phyloP scores from a whole-genome alignment of 2,113 vertebrate species.

The Peromyscus californicus region DNA sequence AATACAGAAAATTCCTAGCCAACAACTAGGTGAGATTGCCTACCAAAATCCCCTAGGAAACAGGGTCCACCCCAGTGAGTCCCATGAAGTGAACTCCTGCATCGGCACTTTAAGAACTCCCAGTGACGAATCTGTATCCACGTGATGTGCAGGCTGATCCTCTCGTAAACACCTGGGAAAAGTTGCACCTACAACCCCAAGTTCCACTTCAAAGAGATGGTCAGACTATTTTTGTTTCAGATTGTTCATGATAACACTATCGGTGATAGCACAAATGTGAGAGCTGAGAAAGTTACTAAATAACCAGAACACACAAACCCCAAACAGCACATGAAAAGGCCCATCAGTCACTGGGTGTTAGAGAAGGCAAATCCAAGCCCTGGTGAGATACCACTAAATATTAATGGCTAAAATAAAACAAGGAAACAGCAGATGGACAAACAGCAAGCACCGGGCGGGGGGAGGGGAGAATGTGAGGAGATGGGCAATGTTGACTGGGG shows the following conservation, averaged over 20 bases:
- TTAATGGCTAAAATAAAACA: background rate
- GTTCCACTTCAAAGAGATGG: background rate
- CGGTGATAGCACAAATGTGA: background rate
- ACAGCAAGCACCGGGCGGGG: background rate
- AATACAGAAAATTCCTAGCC: background rate
- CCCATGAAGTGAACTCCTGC: background rate
- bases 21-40: background rate
- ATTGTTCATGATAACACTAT: background rate
- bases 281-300: background rate
- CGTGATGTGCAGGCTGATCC: background rate
- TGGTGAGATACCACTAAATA: background rate
- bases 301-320: background rate
- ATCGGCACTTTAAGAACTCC: background rate
- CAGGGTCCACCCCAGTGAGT: background rate
- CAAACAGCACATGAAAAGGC: background rate
- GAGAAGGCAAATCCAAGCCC: slow-evolving; percentile 19
- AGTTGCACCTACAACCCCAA: background rate
- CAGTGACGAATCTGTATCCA: background rate
- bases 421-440: background rate
- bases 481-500: background rate
- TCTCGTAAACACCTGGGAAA: background rate
- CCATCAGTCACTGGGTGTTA: background rate
- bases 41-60: slow-evolving; percentile 22
- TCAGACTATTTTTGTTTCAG: background rate
- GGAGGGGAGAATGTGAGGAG: background rate